phyloP scores from a whole-genome alignment of 37 sponge, comb jelly and placozoan species.

The Petrosia ficiformis region DNA sequence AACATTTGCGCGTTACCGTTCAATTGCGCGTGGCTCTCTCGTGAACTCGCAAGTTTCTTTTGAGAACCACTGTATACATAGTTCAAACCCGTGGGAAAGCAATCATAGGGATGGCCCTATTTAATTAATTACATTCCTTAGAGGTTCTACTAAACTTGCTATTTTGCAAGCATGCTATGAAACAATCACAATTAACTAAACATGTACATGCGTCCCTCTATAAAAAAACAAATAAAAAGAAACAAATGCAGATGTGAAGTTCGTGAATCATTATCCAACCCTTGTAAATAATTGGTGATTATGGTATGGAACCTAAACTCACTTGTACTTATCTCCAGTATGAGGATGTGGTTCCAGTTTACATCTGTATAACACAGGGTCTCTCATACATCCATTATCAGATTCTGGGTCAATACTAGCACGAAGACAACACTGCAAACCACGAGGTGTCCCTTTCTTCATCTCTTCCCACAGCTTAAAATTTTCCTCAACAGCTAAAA shows the following conservation, averaged over 20 bases:
- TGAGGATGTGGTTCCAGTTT: constrained; percentile 83
- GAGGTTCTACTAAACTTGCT: too few species aligned
- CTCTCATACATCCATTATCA: constrained; percentile 92
- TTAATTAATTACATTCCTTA: too few species aligned
- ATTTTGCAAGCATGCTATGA: too few species aligned
- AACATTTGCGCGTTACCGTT: too few species aligned
- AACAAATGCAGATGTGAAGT: background rate
- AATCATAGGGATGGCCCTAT: too few species aligned
- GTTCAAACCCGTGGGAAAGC: too few species aligned
- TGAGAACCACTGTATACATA: too few species aligned
- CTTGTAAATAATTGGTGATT: background rate
- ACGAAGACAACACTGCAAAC: constrained; percentile 81
- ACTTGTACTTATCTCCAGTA: constrained; percentile 92
- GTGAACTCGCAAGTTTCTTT: too few species aligned
- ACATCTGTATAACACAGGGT: constrained; percentile 93
- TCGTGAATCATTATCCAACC: background rate
- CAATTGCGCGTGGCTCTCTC: too few species aligned
- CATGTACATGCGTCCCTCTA: too few species aligned
- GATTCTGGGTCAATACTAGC: constrained; percentile 89
- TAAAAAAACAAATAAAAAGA: background rate
- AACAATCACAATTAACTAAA: too few species aligned
- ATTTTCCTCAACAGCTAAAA: constrained; percentile 76
- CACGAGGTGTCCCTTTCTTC: constrained; percentile 74
- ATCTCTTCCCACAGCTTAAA: constrained; percentile 88
- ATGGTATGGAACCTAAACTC: too few species aligned